phyloP scores from a whole-genome alignment of 2,888 invertebrate genomes.

The Polietes domitor region DNA sequence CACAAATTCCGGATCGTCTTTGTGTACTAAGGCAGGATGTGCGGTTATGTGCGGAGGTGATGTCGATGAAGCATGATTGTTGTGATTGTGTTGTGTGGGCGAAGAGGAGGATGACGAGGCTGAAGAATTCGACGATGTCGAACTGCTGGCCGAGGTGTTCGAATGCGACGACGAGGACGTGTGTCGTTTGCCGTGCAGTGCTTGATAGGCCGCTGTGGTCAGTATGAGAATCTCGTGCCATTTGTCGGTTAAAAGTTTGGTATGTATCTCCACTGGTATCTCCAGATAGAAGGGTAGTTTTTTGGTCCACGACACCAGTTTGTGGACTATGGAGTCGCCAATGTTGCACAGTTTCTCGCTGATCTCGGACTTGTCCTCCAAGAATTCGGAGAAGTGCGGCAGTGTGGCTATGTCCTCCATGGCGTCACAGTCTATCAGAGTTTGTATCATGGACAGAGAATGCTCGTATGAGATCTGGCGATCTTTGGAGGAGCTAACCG shows the following conservation, averaged over 20 bases:
- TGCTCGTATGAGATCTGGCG: conserved; percentile 91
- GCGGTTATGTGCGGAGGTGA: conserved; percentile 71
- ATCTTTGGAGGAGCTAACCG: conserved; percentile 93
- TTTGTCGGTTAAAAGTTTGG: conserved; percentile 96
- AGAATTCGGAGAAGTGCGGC: conserved; percentile 93
- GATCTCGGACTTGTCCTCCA: conserved; percentile 94
- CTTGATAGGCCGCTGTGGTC: conserved; percentile 96
- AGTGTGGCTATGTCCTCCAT: conserved; percentile 97
- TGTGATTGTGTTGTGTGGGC: conserved; percentile 65
- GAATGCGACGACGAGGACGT: conserved; percentile 63
- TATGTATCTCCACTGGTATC: conserved; percentile 97
- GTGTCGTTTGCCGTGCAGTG: conserved; percentile 86
- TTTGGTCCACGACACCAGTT: conserved; percentile 99
- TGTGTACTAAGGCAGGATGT: conserved; percentile 73
- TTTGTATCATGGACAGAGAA: conserved; percentile 93
- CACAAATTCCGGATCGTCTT: conserved; percentile 89
- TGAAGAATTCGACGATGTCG: conserved; percentile 62
- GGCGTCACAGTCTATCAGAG: conserved; percentile 97
- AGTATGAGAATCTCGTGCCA: conserved; percentile 98
- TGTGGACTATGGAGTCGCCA: conserved; percentile 98
- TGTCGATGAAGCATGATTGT: conserved; percentile 71
- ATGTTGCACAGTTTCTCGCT: conserved; percentile 96
- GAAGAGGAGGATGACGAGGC: conserved; percentile 64
- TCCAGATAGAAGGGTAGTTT: conserved; percentile 98
- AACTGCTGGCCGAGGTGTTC: conserved; percentile 62